Evolutionary conservation across 30 jellyfish, hydroid and myxozoan genomes (phyloP).

Genomic region (Pseudorhiza aurosa): DNA sequence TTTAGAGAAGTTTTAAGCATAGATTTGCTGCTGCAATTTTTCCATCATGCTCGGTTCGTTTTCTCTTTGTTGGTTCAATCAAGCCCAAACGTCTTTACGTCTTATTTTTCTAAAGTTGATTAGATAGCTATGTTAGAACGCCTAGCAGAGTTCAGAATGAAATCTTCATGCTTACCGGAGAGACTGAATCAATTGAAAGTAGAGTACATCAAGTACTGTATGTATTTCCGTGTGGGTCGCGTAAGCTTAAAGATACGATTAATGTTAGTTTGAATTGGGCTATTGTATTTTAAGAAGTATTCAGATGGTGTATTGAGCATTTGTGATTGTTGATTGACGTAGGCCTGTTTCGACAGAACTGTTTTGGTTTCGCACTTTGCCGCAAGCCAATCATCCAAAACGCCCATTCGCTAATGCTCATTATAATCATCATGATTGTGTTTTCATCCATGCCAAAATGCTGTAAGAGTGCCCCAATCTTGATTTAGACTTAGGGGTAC

Average conservation of each 20-base stretch:
- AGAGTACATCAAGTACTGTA: neutral
- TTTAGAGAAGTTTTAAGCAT: too few species aligned
- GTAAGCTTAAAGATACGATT: constrained; percentile 1
- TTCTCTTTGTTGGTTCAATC: constrained; percentile 24
- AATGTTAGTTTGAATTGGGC: neutral
- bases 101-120: constrained; percentile 13
- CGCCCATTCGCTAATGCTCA: neutral
- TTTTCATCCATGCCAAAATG: neutral
- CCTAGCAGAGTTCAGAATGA: neutral
- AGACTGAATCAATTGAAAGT: constrained; percentile 27
- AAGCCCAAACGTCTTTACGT: constrained; percentile 14
- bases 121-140: constrained; percentile 4
- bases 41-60: constrained; percentile 10
- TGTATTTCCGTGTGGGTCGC: constrained; percentile 27
- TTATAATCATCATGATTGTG: neutral
- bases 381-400: too few species aligned
- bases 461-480: too few species aligned
- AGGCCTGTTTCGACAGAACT: neutral
- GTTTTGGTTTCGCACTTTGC: too few species aligned
- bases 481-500: too few species aligned
- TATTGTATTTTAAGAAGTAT: neutral
- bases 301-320: neutral
- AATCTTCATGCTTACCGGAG: constrained; percentile 15
- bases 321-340: neutral
- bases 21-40: too few species aligned